Evolutionary conservation across 2,113 vertebrate genomes (phyloP).

Genomic region (Cinclus cinclus): DNA sequence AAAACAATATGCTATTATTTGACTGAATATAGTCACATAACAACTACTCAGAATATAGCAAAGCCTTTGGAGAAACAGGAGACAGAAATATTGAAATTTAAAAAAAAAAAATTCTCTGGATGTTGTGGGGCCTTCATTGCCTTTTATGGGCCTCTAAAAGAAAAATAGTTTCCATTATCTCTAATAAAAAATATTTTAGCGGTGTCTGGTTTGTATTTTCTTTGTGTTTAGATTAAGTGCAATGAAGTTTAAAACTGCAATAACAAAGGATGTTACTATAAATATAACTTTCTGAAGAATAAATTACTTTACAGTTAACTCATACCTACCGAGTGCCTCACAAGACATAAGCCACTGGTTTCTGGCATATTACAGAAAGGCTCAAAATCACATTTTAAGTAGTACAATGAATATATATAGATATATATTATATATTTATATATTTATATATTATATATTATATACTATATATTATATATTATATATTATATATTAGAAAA

Average conservation of each 20-base stretch:
- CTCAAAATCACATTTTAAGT: constrained; percentile 3
- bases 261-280: constrained; percentile 64
- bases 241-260: constrained; percentile 53
- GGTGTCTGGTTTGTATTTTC: constrained; percentile 63
- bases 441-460: too few species aligned
- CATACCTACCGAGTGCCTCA: constrained; percentile 17
- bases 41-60: neutral
- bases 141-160: constrained; percentile 75
- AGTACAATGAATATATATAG: neutral
- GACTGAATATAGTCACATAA: neutral
- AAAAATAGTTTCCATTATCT: constrained; percentile 76
- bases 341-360: neutral
- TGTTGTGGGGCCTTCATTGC: constrained; percentile 51
- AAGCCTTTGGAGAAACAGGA: neutral
- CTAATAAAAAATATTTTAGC: constrained; percentile 72
- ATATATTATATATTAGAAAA: too few species aligned
- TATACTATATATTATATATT: too few species aligned
- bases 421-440: too few species aligned
- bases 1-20: neutral
- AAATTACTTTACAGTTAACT: constrained; percentile 40
- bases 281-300: constrained; percentile 49
- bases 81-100: neutral
- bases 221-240: constrained; percentile 68
- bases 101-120: constrained; percentile 9
- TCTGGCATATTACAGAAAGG: neutral